These are phyloP conservation scores for Phaonia tiefii DNA, from an alignment of 2,888 invertebrate genomes.

Conservation along the genomic window DNA sequence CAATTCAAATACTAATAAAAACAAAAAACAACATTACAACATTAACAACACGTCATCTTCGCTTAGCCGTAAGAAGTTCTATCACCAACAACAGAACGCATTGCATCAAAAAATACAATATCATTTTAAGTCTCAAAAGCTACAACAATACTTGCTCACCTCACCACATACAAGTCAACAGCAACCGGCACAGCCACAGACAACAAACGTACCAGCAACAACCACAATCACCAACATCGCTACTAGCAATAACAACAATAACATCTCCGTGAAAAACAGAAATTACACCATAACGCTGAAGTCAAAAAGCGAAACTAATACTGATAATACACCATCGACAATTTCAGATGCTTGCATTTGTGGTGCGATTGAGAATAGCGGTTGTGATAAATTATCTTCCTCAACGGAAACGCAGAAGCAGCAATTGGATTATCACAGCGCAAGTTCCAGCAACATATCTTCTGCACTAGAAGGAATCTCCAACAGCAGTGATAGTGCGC, in stretches of 20 bases:
- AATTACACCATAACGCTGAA: constrained; percentile 41
- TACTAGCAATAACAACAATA: constrained; percentile 50
- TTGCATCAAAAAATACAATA: constrained; percentile 33
- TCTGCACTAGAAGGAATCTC: too few species aligned
- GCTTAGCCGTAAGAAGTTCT: constrained; percentile 66
- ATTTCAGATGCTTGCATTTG: constrained; percentile 39
- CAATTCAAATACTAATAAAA: constrained; percentile 49
- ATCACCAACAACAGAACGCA: constrained; percentile 50
- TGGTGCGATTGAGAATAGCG: constrained; percentile 13
- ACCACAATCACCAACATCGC: constrained; percentile 39
- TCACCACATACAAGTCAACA: constrained; percentile 22
- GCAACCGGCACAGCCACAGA: neutral
- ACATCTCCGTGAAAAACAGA: constrained; percentile 43
- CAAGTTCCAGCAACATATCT: constrained; percentile 3
- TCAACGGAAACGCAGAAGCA: constrained; percentile 27
- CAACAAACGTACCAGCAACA: constrained; percentile 42
- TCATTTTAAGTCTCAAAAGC: constrained; percentile 33
- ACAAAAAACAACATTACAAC: constrained; percentile 60
- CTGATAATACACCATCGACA: constrained; percentile 12
- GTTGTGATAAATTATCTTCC: constrained; percentile 43
- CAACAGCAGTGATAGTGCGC: too few species aligned
- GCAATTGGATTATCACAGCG: neutral
- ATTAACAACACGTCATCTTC: constrained; percentile 62
- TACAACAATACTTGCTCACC: constrained; percentile 53
- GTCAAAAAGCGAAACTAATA: constrained; percentile 9